Percentiles rank a stretch among this genome's conserved stretches.
Evolutionary conservation across 2,113 vertebrate genomes (phyloP).

Genomic region (Bambusicola thoracicus): DNA sequence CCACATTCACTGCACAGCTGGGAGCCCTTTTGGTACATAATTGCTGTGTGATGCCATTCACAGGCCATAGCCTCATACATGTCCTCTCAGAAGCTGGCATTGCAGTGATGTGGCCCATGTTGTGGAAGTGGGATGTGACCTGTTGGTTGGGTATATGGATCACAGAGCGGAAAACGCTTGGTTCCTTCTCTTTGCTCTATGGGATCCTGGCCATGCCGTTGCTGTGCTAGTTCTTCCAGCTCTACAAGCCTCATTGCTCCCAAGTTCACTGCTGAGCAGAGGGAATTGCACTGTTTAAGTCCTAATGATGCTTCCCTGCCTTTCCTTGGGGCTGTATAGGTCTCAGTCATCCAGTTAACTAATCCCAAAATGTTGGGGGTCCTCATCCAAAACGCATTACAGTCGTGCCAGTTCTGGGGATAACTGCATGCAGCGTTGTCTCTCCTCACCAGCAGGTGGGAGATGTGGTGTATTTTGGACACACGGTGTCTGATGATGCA

Average conservation of each 20-base stretch:
- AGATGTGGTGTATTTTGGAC: background rate
- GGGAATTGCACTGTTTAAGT: background rate
- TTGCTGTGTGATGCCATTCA: background rate
- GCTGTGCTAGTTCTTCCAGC: background rate
- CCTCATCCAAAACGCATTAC: background rate
- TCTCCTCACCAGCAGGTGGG: background rate
- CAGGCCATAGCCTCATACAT: background rate
- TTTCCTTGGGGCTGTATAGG: background rate
- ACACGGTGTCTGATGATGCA: background rate
- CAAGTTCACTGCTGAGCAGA: background rate
- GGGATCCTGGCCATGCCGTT: background rate
- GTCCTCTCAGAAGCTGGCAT: background rate
- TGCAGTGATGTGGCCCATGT: background rate
- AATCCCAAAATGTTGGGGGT: background rate
- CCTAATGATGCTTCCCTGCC: background rate
- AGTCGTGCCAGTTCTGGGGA: background rate
- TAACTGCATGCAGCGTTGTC: background rate
- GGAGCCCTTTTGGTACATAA: constrained; percentile 22
- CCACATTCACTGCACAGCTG: constrained; percentile 41
- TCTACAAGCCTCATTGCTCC: background rate
- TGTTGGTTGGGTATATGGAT: background rate
- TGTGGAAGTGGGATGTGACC: background rate
- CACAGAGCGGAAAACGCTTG: background rate
- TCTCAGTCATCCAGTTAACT: background rate
- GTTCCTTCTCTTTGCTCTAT: background rate